phyloP scores from a whole-genome alignment of 1,140 invertebrate genomes.

The Melitaea cinxia region DNA sequence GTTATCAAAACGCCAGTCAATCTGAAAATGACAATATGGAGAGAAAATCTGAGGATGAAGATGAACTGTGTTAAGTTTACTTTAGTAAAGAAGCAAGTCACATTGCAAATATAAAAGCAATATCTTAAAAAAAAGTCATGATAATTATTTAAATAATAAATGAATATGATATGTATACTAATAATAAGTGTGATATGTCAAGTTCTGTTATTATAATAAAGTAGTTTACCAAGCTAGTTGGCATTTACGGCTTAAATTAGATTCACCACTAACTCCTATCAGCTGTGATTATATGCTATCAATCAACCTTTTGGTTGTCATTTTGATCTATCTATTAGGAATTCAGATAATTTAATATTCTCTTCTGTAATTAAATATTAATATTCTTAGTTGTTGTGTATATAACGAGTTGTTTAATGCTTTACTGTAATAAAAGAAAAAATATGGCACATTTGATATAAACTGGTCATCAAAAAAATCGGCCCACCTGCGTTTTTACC shows the following conservation, averaged over 20 bases:
- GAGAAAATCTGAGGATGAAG: constrained; percentile 49
- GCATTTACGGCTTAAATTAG: background rate
- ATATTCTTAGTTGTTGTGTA: too few relatives aligned
- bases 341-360: too few relatives aligned
- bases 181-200: background rate
- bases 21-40: constrained; percentile 7
- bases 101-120: background rate
- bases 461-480: too few relatives aligned
- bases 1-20: background rate
- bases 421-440: too few relatives aligned
- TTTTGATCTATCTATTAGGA: too few relatives aligned
- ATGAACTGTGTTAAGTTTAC: constrained; percentile 50
- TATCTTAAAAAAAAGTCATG: background rate
- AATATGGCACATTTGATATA: too few relatives aligned
- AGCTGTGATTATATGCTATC: too few relatives aligned
- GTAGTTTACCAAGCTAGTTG: background rate
- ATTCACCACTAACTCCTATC: background rate
- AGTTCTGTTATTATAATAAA: background rate
- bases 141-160: background rate
- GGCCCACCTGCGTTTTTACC: too few relatives aligned
- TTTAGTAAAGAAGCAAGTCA: background rate
- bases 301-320: too few relatives aligned
- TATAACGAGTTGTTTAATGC: too few relatives aligned
- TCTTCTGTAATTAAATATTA: too few relatives aligned
- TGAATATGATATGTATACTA: background rate